Evolutionary conservation across 2,888 invertebrate genomes (phyloP).

Genomic region (Sesamia inferens): DNA sequence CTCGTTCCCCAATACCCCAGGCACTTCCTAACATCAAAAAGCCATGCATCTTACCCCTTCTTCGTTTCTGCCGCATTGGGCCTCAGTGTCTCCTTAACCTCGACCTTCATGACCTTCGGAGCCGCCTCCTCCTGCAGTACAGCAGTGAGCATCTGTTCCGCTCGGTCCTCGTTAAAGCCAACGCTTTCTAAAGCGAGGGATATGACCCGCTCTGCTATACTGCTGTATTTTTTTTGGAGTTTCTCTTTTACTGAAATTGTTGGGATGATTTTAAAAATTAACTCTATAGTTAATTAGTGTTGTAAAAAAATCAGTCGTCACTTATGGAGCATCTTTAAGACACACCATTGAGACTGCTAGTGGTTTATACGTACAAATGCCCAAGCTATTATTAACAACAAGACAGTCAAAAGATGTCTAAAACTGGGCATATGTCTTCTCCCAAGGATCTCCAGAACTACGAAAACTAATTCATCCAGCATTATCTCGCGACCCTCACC

Average conservation of each 20-base stretch:
- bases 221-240: slow-evolving; percentile 93
- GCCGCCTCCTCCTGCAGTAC: slow-evolving; percentile 91
- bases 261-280: neutral
- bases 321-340: no score
- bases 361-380: neutral
- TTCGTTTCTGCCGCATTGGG: slow-evolving; percentile 67
- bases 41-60: slow-evolving; percentile 76
- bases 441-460: neutral
- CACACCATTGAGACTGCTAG: neutral
- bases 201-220: slow-evolving; percentile 95
- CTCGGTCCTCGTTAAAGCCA: slow-evolving; percentile 95
- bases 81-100: slow-evolving; percentile 70
- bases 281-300: no score
- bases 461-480: neutral
- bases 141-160: slow-evolving; percentile 94
- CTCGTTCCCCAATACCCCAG: neutral
- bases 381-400: neutral
- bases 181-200: slow-evolving; percentile 96
- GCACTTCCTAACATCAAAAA: slow-evolving; percentile 42
- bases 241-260: slow-evolving; percentile 91
- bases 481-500: neutral
- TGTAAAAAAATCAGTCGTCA: no score
- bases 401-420: neutral
- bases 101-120: slow-evolving; percentile 69
- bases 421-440: neutral